Evolutionary conservation across 2,888 invertebrate species (phyloP).

Genomic region (Ctenicera cuprea): DNA sequence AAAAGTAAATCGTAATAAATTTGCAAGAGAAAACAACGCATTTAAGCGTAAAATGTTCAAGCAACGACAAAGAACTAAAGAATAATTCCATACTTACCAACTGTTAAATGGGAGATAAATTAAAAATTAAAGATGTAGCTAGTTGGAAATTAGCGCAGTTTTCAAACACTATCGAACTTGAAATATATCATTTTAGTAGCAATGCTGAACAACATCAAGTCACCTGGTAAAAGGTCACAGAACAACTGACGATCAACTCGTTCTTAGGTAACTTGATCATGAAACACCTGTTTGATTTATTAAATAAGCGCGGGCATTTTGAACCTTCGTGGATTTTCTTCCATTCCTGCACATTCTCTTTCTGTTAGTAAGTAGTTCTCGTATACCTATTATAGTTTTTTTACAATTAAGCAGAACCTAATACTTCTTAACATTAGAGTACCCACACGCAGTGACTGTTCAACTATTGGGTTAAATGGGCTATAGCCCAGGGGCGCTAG

Average conservation of each 20-base stretch:
- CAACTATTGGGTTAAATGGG: too few relatives aligned
- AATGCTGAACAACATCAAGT: constrained; percentile 47
- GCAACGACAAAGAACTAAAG: neutral
- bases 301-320: constrained; percentile 47
- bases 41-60: neutral
- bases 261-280: constrained; percentile 69
- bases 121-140: constrained; percentile 2
- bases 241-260: constrained; percentile 67
- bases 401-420: neutral
- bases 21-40: neutral
- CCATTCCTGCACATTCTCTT: neutral
- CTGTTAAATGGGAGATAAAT: neutral
- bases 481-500: too few relatives aligned
- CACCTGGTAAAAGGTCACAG: constrained; percentile 67
- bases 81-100: neutral
- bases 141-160: constrained; percentile 12
- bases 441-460: too few relatives aligned
- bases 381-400: neutral
- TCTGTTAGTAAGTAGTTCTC: neutral
- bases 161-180: constrained; percentile 36
- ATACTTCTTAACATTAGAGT: too few relatives aligned
- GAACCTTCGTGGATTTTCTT: constrained; percentile 13
- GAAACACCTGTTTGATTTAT: constrained; percentile 58
- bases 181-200: constrained; percentile 44
- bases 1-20: neutral